Base-by-base conservation (phyloP, 2,888 invertebrate species). In the Rotaria magnacalcarata region DNA sequence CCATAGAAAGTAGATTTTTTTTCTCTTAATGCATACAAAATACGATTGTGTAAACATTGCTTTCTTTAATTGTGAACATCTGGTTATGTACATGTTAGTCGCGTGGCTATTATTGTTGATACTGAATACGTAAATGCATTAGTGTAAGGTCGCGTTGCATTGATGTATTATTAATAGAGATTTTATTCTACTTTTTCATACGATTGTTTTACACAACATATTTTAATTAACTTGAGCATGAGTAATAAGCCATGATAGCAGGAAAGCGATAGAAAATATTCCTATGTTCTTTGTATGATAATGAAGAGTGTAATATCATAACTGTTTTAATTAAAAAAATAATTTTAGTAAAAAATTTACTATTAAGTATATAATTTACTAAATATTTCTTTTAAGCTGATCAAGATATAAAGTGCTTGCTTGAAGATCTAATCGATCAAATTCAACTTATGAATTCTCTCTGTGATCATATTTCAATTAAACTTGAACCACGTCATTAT, bases 401-500 rank as follows among this genome's bases (percentile, higher is more conserved):
- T 67, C 1, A 27, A 34, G 34, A 67, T 34, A 6, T 67, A 1
- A 41, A 34, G 34, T 19, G 16, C 34, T 4, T 67, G 6, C 67
- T 67, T 27, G 19, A 67, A 0, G 67, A 67, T 34, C 67, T 67
- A 5, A 16, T 67, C 34, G 34, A 34, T 19, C 67, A 34, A 19
- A 34, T 34, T 41, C 67, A 67, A 16, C 16, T 67, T 16, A 34
- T 67, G 34, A 41, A 67, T 67, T 16, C 16, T 16, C 16, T 67
- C 19, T 27, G 34, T 67, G 67, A 67, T 1, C 34, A 67, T 67
- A 11, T 27, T 34, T 10, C 67, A 67, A 34, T 67, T 41, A 67
- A 67, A 67, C 67, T 67, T 34, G 67, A 67, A 41, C 67, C 67
- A 67, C 67, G 67, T 67, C 34, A 67, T 67, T 34, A 67, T 67